Evolutionary conservation across 2,888 invertebrate species (phyloP), one percentile per base, ranked within the genome.

Genomic region (Caenorhabditis sp.): DNA sequence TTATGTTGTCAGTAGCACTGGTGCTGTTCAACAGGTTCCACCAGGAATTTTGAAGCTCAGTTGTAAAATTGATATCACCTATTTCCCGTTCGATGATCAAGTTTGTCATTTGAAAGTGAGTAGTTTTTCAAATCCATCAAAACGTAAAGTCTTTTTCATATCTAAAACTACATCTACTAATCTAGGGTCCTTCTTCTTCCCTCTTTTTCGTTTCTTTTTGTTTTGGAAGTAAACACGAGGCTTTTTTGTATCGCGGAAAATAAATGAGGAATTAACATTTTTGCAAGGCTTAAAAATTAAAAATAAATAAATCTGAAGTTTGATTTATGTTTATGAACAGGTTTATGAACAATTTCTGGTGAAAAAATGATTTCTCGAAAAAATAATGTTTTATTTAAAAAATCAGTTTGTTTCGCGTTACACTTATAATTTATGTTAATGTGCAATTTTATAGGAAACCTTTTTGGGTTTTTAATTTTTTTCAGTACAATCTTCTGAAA

Each of bases 61-160:
- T 84, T 97, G 97, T 91, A 95, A 95, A 91, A 97, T 97, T 88
- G 95, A 97, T 91, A 97, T 97, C 91, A 96, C 95, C 86, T 84
- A 83, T 71, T 97, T 97, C 64, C 83, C 83, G 21, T 81, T 82
- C 65, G 80, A 81, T 65, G 78, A 82, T 90, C 97, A 97, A 74
- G 80, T 79, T 67, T 85, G 82, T 49, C 80, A 81, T 74, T 53
- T 82, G 27, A 82, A 82, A 76, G 82, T 77, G 7, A 3, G 71
- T 61, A 38, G 54, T 14, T 56, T 12, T 65, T 62, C 20, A 20
- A 23, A 27, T 49, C 26, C 17, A 43, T 31, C 49, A 63, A 56
- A 50, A 25, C 38, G 52, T 23, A 43, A 49, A 63, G 31, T 52
- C 10, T 20, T 31, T 54, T 59, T 56, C 59, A 59, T 72, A 72